Evolutionary conservation across 2,113 vertebrate species (phyloP).

Genomic region (Ciconia stormi): DNA sequence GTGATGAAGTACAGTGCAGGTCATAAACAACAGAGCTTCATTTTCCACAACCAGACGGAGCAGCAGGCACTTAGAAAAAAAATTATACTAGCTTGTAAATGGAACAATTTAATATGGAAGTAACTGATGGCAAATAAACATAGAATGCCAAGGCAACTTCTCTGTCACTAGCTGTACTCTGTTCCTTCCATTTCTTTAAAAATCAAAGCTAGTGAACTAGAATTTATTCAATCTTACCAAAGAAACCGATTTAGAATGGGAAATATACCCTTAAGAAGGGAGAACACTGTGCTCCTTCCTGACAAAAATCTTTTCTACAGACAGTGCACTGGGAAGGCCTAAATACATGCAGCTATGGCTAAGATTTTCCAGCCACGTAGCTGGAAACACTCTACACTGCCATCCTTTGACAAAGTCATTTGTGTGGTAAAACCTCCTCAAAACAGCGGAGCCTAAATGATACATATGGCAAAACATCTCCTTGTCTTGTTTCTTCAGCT

Average conservation of each 20-base stretch:
- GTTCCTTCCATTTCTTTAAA: background rate
- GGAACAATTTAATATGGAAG: slow-evolving; percentile 27
- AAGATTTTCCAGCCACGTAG: background rate
- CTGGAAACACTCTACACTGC: background rate
- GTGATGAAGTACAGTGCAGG: background rate
- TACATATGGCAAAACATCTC: background rate
- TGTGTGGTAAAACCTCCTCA: background rate
- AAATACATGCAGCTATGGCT: background rate
- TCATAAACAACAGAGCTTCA: slow-evolving; percentile 31
- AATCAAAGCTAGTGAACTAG: background rate
- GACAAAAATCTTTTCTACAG: background rate
- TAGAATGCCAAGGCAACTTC: background rate
- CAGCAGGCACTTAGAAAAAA: background rate
- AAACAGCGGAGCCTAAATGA: background rate
- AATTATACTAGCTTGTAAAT: slow-evolving; percentile 13
- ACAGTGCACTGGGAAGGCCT: background rate
- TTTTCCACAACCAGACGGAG: background rate
- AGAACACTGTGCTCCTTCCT: background rate
- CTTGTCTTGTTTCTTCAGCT: background rate
- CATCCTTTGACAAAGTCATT: background rate
- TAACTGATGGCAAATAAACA: background rate
- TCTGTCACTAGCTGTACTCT: background rate
- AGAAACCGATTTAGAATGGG: background rate
- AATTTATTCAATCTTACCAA: slow-evolving; percentile 13
- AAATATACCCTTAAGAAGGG: background rate